Base-by-base conservation (phyloP, 64 coral and sea anemone species). In the Montipora sp. region DNA sequence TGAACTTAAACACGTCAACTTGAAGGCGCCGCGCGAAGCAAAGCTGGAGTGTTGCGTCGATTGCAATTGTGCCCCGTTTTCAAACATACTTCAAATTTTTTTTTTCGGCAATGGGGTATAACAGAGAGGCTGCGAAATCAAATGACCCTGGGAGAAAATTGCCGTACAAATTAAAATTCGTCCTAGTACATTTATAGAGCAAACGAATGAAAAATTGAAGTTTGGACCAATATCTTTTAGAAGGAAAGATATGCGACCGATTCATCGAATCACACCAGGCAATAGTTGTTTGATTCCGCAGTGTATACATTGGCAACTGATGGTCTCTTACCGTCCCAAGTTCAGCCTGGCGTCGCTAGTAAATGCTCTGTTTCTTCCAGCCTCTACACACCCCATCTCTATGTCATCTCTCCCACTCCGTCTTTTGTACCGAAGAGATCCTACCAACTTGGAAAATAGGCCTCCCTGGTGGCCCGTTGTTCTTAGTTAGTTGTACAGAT, bases 281-380 rank as follows among this genome's bases (percentile, higher is more conserved):
- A 8, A 8, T 11, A 57, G 5, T 57, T 36, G 36, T 36, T 36
- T 36, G 36, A 36, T 36, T 36, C 36, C 36, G 36, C 1, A 36
- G 2, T 36, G 36, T 36, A 36, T 36, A 36, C 36, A 36, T 2
- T 36, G 36, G 36, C 36, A 36, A 36, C 36, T 36, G 36, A 36
- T 81, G 3, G 12, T 78, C 3, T 10, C 82, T 69, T 85, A 85
- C 82, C 82, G 82, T 72, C 60, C 82, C 46, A 72, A 10, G 9
- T 69, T 85, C n/a, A 85, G 63, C 71, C 82, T 69, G n/a, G 82
- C 82, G 9, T 85, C 82, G 47, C 63, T 85, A 3, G 82, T 85
- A 22, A 70, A 85, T 5, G 82, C 82, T 50, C 82, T 85, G 61
- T 85, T 47, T 18, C 82, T 85, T 23, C 61, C 24, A 67, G 27